Percentiles rank a stretch among this genome's conserved stretches.
These are phyloP conservation scores for Sweltsa coloradensis DNA, from an alignment of 1,140 invertebrate genomes.

Conservation along the genomic window DNA sequence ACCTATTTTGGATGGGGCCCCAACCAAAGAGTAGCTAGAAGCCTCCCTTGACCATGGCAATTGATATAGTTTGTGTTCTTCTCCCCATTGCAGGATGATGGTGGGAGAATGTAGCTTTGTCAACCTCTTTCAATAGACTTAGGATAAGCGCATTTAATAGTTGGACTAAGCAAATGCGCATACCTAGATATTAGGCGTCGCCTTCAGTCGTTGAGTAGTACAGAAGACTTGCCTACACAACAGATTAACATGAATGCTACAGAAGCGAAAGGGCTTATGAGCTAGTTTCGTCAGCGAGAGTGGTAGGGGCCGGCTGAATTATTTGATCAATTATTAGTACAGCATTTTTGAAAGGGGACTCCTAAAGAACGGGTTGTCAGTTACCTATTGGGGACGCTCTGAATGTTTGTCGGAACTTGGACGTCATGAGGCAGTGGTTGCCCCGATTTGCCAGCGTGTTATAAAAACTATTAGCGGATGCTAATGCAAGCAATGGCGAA, in stretches of 20 bases:
- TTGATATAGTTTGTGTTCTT: too few species aligned
- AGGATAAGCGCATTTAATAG: too few species aligned
- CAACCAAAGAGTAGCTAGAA: too few species aligned
- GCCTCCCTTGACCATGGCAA: too few species aligned
- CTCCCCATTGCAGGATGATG: too few species aligned
- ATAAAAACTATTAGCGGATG: constrained; percentile 32
- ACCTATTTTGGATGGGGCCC: too few species aligned
- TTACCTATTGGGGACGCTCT: constrained; percentile 36
- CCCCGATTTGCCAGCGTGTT: constrained; percentile 36
- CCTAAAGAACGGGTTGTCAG: constrained; percentile 35
- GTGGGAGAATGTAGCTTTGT: too few species aligned
- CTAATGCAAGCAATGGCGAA: constrained; percentile 29
- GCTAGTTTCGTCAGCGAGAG: constrained; percentile 35
- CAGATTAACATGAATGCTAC: constrained; percentile 26
- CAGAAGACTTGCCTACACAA: too few species aligned
- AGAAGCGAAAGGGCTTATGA: constrained; percentile 39
- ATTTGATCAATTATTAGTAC: constrained; percentile 36
- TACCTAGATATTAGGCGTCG: too few species aligned
- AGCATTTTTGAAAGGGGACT: constrained; percentile 18
- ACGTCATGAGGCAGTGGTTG: constrained; percentile 37
- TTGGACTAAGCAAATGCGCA: too few species aligned
- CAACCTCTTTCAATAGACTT: too few species aligned
- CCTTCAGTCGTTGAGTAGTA: too few species aligned
- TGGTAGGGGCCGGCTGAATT: constrained; percentile 36
- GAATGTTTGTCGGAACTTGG: constrained; percentile 39